These are phyloP conservation scores for Dipus sagitta DNA, from an alignment of 2,797 vertebrate genomes.

Conservation along the genomic window DNA sequence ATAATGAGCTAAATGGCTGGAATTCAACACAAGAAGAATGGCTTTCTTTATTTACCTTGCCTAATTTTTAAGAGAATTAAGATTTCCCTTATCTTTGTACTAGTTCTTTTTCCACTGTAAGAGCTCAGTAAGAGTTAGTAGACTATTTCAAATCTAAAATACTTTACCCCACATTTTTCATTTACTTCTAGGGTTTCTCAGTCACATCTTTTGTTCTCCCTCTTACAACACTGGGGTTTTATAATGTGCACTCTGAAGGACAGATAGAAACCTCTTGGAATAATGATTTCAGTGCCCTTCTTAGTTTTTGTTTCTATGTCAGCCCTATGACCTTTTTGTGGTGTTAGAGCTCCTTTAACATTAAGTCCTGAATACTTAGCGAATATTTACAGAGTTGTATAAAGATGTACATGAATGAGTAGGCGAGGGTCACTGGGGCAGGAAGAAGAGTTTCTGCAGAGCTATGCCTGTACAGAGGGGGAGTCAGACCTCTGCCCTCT, in stretches of 20 bases:
- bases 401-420: neutral
- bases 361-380: neutral
- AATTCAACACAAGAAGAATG: constrained; percentile 67
- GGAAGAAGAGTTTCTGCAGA: neutral
- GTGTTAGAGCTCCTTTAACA: neutral
- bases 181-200: constrained; percentile 38
- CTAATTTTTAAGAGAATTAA: constrained; percentile 67
- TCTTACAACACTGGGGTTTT: constrained; percentile 16
- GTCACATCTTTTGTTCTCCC: constrained; percentile 22
- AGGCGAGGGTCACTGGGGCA: neutral
- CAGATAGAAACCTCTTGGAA: constrained; percentile 46
- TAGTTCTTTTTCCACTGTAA: constrained; percentile 53
- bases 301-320: constrained; percentile 1
- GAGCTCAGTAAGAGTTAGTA: constrained; percentile 33
- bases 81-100: constrained; percentile 66
- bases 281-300: constrained; percentile 11
- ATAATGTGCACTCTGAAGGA: neutral
- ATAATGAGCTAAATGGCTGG: constrained; percentile 68
- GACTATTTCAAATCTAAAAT: constrained; percentile 52
- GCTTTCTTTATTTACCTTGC: constrained; percentile 67
- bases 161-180: constrained; percentile 44
- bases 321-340: neutral
- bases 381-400: neutral
- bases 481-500: neutral
- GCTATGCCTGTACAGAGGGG: neutral